Base-by-base conservation (phyloP, 2,113 vertebrate species). In the Petrocephalus microphthalmus region DNA sequence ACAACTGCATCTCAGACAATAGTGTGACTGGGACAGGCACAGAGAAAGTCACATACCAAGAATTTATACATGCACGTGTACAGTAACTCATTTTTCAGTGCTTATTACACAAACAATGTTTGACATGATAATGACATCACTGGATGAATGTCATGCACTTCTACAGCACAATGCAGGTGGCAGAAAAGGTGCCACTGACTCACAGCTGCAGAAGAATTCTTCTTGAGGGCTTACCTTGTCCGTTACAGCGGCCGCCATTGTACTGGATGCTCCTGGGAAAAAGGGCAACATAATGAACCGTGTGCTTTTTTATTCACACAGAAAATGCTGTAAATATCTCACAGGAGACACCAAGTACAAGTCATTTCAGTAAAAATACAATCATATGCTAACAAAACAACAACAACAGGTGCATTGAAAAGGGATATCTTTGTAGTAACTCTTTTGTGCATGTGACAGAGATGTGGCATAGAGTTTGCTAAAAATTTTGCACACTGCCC, bases 191-290 rank as follows among this genome's bases (percentile, higher is more conserved):
- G 8, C 47, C 37, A 67, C 25, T 5, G 47, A 8, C 42, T 45
- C 47, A 20, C 49, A 53, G 49, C 51, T 52, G 64, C 15, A 51
- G 22, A 25, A 87, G 64, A 87, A 42, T 45, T 7, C 51, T 86
- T 86, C 25, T n/a, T 17, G 78, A n/a, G 37, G 56, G 92, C 95
- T 95, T 91, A 96, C 95, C 95, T 92, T 95, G 94, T 89, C 94
- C 88, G 94, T 92, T 95, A 94, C 92, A 93, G 93, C 94, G 93
- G 92, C 94, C 93, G 94, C 92, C 95, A 88, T 94, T 95, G 93
- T 94, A 94, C 93, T 94, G 94, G 91, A 93, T 88, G 92, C 94
- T 93, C 94, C 95, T 96, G 94, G 60, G 49, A 20, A 86, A 2
- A 74, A 60, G 74, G 91, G 82, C 37, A 84, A 83, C 53, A 57